Evolutionary conservation across 2,888 invertebrate genomes (phyloP).

Genomic region (Rotaria sp.): DNA sequence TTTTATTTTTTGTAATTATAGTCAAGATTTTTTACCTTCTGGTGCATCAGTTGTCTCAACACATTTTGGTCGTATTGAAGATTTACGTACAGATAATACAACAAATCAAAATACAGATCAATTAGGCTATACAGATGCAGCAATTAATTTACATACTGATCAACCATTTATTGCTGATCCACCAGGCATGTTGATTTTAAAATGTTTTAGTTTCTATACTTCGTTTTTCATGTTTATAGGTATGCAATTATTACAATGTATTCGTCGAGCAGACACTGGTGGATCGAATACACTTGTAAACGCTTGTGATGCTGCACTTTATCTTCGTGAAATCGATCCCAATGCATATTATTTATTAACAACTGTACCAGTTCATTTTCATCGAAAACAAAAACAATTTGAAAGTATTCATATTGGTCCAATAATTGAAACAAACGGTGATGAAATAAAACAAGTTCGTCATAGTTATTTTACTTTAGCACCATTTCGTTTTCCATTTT

Average conservation of each 20-base stretch:
- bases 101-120: slow-evolving; percentile 19
- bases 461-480: slow-evolving; percentile 24
- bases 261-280: background rate
- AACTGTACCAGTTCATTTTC: background rate
- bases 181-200: background rate
- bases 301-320: background rate
- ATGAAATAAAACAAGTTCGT: slow-evolving; percentile 9
- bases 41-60: background rate
- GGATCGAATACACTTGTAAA: background rate
- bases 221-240: background rate
- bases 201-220: no score
- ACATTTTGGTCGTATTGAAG: slow-evolving; percentile 29
- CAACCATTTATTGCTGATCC: slow-evolving; percentile 26
- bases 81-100: slow-evolving; percentile 1
- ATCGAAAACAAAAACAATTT: slow-evolving; percentile 28
- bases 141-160: slow-evolving; percentile 25
- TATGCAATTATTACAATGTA: slow-evolving; percentile 20
- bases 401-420: slow-evolving; percentile 6
- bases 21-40: background rate
- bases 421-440: background rate
- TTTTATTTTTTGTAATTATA: background rate
- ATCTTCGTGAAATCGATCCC: slow-evolving; percentile 15
- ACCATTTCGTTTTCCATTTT: slow-evolving; percentile 1
- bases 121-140: slow-evolving; percentile 16
- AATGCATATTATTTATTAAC: slow-evolving; percentile 4